A percentile compares a stretch with the other conserved stretches of the same genome.
Conservation (phyloP, 2,113 vertebrate genomes). For the Alexandromys fortis region DNA sequence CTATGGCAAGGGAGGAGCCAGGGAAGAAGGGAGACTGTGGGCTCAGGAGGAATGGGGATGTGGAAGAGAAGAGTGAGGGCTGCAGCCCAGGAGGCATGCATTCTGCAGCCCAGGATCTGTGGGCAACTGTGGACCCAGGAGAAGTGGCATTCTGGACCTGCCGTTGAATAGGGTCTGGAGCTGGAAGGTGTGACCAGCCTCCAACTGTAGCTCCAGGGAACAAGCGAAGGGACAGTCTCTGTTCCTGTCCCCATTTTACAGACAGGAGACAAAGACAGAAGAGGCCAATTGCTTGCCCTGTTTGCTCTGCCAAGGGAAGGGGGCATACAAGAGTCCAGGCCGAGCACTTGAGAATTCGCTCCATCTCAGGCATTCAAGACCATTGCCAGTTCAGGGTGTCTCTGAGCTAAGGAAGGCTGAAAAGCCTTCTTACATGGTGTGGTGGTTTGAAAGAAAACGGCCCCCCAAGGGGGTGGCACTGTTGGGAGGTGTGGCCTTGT, state of each 20-base stretch:
- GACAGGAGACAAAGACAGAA: not conserved
- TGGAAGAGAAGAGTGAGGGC: not conserved
- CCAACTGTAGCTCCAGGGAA: not conserved
- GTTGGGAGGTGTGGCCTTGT: not conserved
- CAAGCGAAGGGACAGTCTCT: rapidly evolving
- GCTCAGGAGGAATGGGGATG: not conserved
- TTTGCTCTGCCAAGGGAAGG: not conserved
- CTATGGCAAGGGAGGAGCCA: not conserved
- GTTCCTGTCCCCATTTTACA: not conserved
- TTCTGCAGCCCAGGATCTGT: not conserved
- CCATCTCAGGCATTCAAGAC: not conserved
- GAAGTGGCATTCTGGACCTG: not conserved
- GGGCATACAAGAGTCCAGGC: not conserved
- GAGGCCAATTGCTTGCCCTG: not conserved
- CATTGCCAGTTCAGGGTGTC: not conserved
- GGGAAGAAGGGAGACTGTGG: not conserved
- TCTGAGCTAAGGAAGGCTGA: not conserved
- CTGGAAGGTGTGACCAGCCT: rapidly evolving
- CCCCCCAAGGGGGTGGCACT: too few species aligned
- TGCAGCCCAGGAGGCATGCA: not conserved
- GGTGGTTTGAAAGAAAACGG: too few species aligned
- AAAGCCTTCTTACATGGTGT: not conserved
- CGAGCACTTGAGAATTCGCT: rapidly evolving
- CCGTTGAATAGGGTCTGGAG: not conserved
- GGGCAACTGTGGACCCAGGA: not conserved